These are phyloP conservation scores for Cyprinus carpio DNA, from an alignment of 2,113 vertebrate genomes.

Conservation along the genomic window DNA sequence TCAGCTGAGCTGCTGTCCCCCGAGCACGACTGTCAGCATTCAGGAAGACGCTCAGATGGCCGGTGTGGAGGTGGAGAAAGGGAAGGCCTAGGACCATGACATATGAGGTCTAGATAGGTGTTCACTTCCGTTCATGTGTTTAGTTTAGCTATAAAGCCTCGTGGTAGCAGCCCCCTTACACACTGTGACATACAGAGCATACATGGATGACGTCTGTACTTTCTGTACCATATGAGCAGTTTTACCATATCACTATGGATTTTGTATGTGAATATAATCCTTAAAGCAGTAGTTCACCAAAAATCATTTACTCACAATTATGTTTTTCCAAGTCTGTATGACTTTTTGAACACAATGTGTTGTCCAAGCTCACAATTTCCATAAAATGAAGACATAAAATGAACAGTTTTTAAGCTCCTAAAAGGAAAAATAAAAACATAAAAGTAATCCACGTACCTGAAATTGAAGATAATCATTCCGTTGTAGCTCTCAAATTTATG, in stretches of 20 bases:
- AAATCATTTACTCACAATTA: neutral
- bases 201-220: neutral
- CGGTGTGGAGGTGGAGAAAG: slow-evolving; percentile 78
- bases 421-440: neutral
- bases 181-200: neutral
- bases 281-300: neutral
- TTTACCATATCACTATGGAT: neutral
- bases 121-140: neutral
- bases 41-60: slow-evolving; percentile 84
- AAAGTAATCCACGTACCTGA: too few relatives aligned
- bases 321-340: neutral
- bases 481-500: too few relatives aligned
- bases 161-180: neutral
- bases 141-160: neutral
- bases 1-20: slow-evolving; percentile 89
- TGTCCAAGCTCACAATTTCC: neutral
- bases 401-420: neutral
- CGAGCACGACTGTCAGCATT: slow-evolving; percentile 71
- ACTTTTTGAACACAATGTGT: neutral
- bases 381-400: neutral
- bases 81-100: slow-evolving; percentile 67
- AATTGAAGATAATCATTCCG: too few relatives aligned
- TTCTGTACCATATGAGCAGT: neutral
- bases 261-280: neutral
- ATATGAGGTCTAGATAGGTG: neutral